Evolutionary conservation across 2,888 invertebrate genomes (phyloP).

Genomic region (Dexiosoma caninum): DNA sequence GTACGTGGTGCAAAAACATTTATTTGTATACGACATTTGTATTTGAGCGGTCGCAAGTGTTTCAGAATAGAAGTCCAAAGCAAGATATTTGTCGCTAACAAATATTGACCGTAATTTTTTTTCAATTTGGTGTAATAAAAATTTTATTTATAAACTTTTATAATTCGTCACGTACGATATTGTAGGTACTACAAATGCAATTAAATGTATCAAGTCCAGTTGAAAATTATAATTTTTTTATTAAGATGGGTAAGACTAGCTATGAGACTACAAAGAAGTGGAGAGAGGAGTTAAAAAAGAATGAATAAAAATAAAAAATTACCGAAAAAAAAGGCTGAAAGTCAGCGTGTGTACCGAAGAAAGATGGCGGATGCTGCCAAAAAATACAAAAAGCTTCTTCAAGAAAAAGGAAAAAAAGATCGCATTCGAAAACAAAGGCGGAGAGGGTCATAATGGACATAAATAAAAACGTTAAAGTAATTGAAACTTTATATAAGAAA

Average conservation of each 20-base stretch:
- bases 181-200: not conserved
- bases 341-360: no score
- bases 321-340: not conserved
- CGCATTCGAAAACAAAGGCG: no score
- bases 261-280: not conserved
- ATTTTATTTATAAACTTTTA: not conserved
- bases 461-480: not conserved
- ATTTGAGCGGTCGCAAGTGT: not conserved
- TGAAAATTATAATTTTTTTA: not conserved
- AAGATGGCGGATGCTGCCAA: no score
- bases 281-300: constrained; percentile 1
- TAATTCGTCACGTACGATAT: not conserved
- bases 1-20: not conserved
- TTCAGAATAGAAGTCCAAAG: not conserved
- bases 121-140: not conserved
- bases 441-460: no score
- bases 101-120: not conserved
- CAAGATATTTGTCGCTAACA: no score
- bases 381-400: not conserved
- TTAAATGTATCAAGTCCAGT: not conserved
- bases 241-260: not conserved
- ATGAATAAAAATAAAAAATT: not conserved
- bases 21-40: not conserved
- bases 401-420: no score
- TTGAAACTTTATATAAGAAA: constrained; percentile 16